Evolutionary conservation across 2,113 vertebrate species (phyloP).

Genomic region (Tetrax tetrax): DNA sequence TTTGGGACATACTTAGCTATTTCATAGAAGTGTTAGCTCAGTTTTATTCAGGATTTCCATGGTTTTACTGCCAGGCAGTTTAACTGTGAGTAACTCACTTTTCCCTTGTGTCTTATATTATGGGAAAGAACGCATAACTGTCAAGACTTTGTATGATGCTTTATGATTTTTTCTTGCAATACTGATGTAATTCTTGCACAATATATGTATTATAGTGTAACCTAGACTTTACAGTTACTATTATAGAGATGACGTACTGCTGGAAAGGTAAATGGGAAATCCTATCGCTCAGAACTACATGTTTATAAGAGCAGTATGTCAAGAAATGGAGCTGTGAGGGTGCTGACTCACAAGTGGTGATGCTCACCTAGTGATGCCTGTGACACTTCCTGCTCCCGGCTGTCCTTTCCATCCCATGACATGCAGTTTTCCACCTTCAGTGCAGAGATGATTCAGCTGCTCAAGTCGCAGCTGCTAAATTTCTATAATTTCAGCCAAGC

Average conservation of each 20-base stretch:
- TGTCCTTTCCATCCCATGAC: slow-evolving; percentile 8
- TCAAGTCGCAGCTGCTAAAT: not conserved
- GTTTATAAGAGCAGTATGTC: not conserved
- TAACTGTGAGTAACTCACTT: not conserved
- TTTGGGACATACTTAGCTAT: not conserved
- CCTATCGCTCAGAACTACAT: not conserved
- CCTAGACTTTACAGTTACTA: not conserved
- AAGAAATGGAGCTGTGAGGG: not conserved
- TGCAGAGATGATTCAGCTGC: not conserved
- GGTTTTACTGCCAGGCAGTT: slow-evolving; percentile 18
- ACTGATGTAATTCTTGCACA: not conserved
- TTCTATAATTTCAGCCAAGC: not conserved
- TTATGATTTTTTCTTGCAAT: not conserved
- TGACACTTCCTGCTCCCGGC: slow-evolving; percentile 7
- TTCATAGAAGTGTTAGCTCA: not conserved
- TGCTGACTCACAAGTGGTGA: not conserved
- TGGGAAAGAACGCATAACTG: not conserved
- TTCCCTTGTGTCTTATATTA: not conserved
- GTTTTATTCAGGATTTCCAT: slow-evolving; percentile 33
- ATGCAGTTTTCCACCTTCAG: not conserved
- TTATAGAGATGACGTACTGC: not conserved
- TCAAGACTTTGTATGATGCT: not conserved
- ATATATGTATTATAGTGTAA: not conserved
- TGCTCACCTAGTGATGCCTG: not conserved
- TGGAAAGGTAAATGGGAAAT: not conserved